Evolutionary conservation across 30 jellyfish, hydroid and myxozoan species (phyloP).

Genomic region (Calvadosia cruxmelitensis): DNA sequence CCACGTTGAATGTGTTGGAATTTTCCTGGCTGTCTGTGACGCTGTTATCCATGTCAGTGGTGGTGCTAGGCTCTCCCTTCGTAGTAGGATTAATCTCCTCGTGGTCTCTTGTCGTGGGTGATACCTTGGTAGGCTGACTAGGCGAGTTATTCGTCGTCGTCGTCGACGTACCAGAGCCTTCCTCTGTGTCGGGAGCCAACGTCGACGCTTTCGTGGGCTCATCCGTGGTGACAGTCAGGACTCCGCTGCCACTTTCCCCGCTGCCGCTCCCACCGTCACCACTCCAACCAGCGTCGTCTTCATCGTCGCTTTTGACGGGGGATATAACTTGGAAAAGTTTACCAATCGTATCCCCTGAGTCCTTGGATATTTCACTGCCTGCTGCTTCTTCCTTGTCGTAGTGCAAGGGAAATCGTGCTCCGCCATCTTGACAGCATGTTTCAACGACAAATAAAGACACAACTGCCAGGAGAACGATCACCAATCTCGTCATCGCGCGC

Average conservation of each 20-base stretch:
- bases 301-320: no score
- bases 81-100: not conserved
- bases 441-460: no score
- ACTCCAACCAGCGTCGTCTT: not conserved
- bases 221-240: not conserved
- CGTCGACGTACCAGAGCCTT: conserved; percentile 11
- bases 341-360: no score
- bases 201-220: conserved; percentile 3
- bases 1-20: not conserved
- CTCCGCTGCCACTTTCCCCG: not conserved
- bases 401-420: no score
- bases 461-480: no score
- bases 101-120: not conserved
- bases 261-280: conserved; percentile 9
- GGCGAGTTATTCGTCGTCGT: not conserved
- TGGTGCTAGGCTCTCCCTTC: not conserved
- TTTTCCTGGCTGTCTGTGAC: conserved; percentile 1
- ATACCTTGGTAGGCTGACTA: not conserved
- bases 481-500: no score
- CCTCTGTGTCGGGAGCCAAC: not conserved
- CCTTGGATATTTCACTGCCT: no score
- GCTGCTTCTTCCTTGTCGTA: no score
- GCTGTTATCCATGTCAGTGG: not conserved
- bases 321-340: no score
- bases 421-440: no score